These are phyloP conservation scores for Cinclus mexicanus DNA, from an alignment of 2,113 vertebrate genomes.

Conservation along the genomic window DNA sequence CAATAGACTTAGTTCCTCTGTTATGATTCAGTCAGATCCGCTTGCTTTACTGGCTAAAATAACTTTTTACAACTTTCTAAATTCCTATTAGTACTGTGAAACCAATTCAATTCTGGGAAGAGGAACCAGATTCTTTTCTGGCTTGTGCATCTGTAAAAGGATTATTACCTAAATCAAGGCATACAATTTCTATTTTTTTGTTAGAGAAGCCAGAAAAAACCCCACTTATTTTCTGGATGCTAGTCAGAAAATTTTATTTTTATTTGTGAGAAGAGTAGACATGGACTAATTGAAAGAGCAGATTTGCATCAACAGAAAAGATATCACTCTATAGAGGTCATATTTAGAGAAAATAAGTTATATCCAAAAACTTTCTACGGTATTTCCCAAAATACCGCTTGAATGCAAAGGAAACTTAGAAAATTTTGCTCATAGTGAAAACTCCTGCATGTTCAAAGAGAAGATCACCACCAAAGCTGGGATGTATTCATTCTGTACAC, in stretches of 20 bases:
- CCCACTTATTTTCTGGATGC: neutral
- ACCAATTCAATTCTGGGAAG: constrained; percentile 46
- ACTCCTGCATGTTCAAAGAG: neutral
- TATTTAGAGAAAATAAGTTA: neutral
- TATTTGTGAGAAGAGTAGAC: neutral
- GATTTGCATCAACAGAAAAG: neutral
- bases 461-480: neutral
- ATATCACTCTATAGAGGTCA: neutral
- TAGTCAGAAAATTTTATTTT: neutral
- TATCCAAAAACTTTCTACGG: neutral
- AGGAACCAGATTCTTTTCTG: constrained; percentile 29
- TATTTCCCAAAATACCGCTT: neutral
- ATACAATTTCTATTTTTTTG: neutral
- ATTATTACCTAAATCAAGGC: constrained; percentile 27
- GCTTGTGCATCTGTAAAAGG: constrained; percentile 13
- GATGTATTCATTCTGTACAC: neutral
- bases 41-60: constrained; percentile 47
- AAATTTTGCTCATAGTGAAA: neutral
- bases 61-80: constrained; percentile 59
- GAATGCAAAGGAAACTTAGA: neutral
- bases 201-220: neutral
- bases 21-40: constrained; percentile 23
- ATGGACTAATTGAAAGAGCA: neutral
- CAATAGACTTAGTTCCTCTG: neutral
- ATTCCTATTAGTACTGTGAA: constrained; percentile 44